Percentiles rank a stretch among this genome's conserved stretches.
Conservation (phyloP, 2,888 invertebrate species). For the Eupithecia pulchellata region DNA sequence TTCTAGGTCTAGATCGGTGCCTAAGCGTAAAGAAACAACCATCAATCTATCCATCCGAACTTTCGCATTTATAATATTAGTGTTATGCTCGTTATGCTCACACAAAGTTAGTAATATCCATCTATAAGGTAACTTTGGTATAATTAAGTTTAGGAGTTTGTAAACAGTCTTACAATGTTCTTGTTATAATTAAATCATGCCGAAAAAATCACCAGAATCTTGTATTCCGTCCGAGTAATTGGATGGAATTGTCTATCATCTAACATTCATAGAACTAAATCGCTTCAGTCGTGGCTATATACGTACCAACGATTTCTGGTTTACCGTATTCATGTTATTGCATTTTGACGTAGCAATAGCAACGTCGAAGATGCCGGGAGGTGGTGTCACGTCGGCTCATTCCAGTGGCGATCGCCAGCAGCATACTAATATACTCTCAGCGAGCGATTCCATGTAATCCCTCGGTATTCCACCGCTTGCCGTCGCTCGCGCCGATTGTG, state of each 20-base stretch:
- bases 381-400: slow-evolving; percentile 80
- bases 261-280: slow-evolving; percentile 21
- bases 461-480: slow-evolving; percentile 62
- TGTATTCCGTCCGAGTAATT: background rate
- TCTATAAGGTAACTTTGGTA: background rate
- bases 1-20: background rate
- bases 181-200: background rate
- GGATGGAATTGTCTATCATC: background rate
- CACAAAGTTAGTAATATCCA: background rate
- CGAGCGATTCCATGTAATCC: slow-evolving; percentile 79
- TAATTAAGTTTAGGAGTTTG: background rate
- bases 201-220: background rate
- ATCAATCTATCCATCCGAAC: background rate
- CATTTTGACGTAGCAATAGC: slow-evolving; percentile 73
- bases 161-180: background rate
- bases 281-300: slow-evolving; percentile 24
- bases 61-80: background rate
- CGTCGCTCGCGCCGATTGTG: slow-evolving; percentile 57
- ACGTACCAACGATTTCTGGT: slow-evolving; percentile 39
- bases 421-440: slow-evolving; percentile 80
- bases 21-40: background rate
- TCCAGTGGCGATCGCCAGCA: slow-evolving; percentile 74
- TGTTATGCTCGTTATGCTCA: no score
- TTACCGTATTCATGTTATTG: slow-evolving; percentile 71
- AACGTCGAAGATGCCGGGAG: slow-evolving; percentile 60